Percentiles rank a stretch among this genome's conserved stretches.
These are phyloP conservation scores for Eucidaris tribuloides DNA, from an alignment of 35 echinoderm and acorn worm genomes.

Conservation along the genomic window DNA sequence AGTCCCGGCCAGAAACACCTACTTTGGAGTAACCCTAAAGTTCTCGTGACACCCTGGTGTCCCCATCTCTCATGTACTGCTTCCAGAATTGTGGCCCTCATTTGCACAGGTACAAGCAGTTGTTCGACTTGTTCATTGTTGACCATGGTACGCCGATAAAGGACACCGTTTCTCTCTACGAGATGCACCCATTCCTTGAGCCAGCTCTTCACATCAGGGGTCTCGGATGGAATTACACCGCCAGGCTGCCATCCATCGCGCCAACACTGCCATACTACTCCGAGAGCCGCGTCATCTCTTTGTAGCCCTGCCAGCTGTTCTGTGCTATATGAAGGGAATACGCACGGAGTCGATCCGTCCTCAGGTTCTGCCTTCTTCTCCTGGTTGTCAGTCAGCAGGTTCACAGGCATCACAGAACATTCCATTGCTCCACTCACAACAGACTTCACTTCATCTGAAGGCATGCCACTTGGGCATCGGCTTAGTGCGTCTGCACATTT, in stretches of 20 bases:
- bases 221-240: not conserved
- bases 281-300: not conserved
- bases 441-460: no score
- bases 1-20: slow-evolving; percentile 60
- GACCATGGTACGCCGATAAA: not conserved
- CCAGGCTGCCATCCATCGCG: not conserved
- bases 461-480: no score
- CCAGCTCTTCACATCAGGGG: not conserved
- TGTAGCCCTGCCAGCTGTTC: not conserved
- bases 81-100: not conserved
- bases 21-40: not conserved
- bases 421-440: no score
- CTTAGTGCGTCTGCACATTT: slow-evolving; percentile 53
- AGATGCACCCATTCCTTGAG: not conserved
- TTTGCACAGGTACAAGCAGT: not conserved
- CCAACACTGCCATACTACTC: not conserved
- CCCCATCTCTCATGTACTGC: slow-evolving; percentile 29
- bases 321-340: not conserved
- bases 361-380: no score
- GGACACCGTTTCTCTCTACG: not conserved
- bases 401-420: no score
- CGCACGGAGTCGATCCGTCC: no score
- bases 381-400: no score
- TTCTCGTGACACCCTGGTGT: not conserved
- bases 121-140: not conserved